Evolutionary conservation across 2,888 invertebrate species (phyloP).

Genomic region (Troglohyphantes excavatus): DNA sequence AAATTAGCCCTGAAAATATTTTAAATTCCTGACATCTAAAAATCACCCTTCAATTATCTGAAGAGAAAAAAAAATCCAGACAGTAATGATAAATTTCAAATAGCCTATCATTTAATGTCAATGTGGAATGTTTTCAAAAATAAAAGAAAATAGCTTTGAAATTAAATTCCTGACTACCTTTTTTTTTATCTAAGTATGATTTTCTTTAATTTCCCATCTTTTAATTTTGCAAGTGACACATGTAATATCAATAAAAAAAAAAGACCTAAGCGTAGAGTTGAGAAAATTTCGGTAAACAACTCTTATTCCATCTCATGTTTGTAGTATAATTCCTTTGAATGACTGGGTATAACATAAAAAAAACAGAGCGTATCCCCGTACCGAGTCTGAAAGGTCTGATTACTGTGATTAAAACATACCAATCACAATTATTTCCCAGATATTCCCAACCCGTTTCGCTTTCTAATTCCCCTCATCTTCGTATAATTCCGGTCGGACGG

Average conservation of each 20-base stretch:
- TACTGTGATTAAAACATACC: constrained; percentile 64
- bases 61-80: neutral
- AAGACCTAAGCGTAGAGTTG: too few relatives aligned
- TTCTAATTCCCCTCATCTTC: constrained; percentile 10
- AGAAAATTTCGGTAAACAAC: neutral
- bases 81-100: neutral
- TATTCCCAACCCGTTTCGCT: constrained; percentile 30
- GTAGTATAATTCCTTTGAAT: neutral
- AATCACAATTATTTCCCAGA: constrained; percentile 40
- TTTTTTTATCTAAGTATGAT: neutral
- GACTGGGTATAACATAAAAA: neutral
- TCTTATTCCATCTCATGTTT: neutral
- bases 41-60: neutral
- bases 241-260: neutral
- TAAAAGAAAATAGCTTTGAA: neutral
- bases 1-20: too few relatives aligned
- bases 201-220: neutral
- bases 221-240: neutral
- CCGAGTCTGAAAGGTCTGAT: constrained; percentile 13
- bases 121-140: neutral
- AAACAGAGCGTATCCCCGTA: neutral
- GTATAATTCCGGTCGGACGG: neutral
- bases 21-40: too few relatives aligned
- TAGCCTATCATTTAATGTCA: neutral
- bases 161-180: neutral